Conservation (phyloP, 1,140 invertebrate genomes). For the Dolichoris vasculosae region DNA sequence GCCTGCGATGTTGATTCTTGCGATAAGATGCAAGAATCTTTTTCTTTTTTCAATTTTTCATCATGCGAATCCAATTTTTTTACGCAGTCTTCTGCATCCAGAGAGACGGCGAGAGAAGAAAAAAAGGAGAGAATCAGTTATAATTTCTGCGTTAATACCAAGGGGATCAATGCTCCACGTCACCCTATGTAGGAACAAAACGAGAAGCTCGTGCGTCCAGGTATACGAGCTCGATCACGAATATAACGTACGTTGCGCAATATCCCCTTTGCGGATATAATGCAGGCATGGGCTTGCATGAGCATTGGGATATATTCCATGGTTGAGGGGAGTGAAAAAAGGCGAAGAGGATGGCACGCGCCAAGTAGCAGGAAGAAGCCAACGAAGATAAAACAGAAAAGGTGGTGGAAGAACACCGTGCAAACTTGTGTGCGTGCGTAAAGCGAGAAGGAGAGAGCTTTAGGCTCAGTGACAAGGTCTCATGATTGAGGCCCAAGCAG, state of each 20-base stretch:
- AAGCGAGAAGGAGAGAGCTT: conserved; percentile 39
- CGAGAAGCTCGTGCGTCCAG: conserved; percentile 54
- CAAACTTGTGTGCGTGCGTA: not conserved
- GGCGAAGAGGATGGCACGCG: conserved; percentile 68
- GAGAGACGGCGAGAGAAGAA: not conserved
- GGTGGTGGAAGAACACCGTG: not conserved
- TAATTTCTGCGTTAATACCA: conserved; percentile 27
- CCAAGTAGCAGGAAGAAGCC: conserved; percentile 58
- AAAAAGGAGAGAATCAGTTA: conserved; percentile 7
- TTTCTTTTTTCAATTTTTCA: too few species aligned
- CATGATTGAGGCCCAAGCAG: conserved; percentile 50
- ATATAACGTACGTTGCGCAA: conserved; percentile 63
- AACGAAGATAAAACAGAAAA: conserved; percentile 55
- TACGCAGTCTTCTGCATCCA: not conserved
- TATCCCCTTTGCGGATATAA: conserved; percentile 47
- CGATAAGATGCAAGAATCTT: too few species aligned
- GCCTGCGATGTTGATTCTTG: too few species aligned
- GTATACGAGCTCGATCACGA: conserved; percentile 56
- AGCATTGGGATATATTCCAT: conserved; percentile 47
- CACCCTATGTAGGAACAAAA: conserved; percentile 47
- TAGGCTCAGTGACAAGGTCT: conserved; percentile 44
- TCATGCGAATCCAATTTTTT: too few species aligned
- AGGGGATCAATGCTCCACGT: not conserved
- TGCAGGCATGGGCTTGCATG: conserved; percentile 58
- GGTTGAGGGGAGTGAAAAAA: conserved; percentile 57